Conservation (phyloP, 2,888 invertebrate genomes). For the Ferdinandea cuprea region DNA sequence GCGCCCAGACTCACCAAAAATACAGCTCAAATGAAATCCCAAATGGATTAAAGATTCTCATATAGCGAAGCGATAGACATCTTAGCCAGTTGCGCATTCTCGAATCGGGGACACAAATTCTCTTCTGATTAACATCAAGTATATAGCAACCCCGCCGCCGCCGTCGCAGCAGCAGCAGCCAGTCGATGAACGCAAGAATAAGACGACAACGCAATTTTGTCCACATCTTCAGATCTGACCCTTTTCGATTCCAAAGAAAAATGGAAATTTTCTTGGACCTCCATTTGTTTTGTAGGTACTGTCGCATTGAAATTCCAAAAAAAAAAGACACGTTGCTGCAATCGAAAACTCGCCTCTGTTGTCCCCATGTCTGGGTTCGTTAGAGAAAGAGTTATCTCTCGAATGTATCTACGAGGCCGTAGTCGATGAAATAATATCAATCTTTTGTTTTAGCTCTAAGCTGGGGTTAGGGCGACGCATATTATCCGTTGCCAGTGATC, state of each 20-base stretch:
- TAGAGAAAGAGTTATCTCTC: slow-evolving; percentile 65
- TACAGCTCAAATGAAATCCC: background rate
- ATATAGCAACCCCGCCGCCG: background rate
- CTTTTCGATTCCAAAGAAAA: slow-evolving; percentile 72
- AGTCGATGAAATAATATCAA: slow-evolving; percentile 68
- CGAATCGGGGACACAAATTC: slow-evolving; percentile 53
- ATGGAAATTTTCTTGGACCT: slow-evolving; percentile 67
- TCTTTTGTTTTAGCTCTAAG: slow-evolving; percentile 70
- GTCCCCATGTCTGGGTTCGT: slow-evolving; percentile 68
- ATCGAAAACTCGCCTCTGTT: slow-evolving; percentile 26
- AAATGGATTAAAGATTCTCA: slow-evolving; percentile 41
- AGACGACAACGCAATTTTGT: slow-evolving; percentile 57
- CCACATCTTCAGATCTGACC: slow-evolving; percentile 66
- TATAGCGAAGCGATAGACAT: slow-evolving; percentile 42
- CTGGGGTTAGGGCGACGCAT: background rate
- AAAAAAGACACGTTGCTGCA: slow-evolving; percentile 21
- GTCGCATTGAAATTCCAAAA: slow-evolving; percentile 46
- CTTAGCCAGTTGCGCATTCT: slow-evolving; percentile 17
- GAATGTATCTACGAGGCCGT: slow-evolving; percentile 56
- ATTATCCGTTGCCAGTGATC: too few species aligned
- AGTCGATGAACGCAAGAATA: slow-evolving; percentile 24
- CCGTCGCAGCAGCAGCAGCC: too few species aligned
- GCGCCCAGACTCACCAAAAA: slow-evolving; percentile 22
- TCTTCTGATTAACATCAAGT: slow-evolving; percentile 54
- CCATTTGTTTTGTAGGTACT: slow-evolving; percentile 16